Evolutionary conservation across 64 coral and sea anemone genomes (phyloP).

Genomic region (Astreopora myriophthalma): DNA sequence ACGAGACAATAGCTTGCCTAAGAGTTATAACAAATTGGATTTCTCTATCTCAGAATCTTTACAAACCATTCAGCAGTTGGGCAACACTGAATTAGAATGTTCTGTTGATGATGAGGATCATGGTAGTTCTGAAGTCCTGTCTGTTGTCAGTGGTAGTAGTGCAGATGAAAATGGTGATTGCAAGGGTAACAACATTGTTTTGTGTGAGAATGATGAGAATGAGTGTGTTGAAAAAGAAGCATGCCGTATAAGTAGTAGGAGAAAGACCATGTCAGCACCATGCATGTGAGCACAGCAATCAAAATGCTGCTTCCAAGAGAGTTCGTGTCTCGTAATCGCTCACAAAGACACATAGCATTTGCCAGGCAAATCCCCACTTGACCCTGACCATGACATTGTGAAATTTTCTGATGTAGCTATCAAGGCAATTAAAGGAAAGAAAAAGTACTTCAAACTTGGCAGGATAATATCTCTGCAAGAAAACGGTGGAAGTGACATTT

Average conservation of each 20-base stretch:
- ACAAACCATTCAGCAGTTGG: not conserved
- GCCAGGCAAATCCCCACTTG: not conserved
- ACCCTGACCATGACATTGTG: not conserved
- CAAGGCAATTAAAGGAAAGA: not conserved
- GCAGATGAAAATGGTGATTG: not conserved
- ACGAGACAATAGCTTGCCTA: not conserved
- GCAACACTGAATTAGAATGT: not conserved
- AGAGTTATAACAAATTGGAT: not conserved
- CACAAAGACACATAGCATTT: not conserved
- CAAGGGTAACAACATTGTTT: not conserved
- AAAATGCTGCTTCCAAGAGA: not conserved
- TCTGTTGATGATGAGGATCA: not conserved
- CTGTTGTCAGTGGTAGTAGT: not conserved
- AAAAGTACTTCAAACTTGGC: not conserved
- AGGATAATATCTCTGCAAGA: not conserved
- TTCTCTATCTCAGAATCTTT: not conserved
- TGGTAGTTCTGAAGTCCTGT: not conserved
- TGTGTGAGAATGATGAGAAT: not conserved
- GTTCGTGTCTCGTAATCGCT: not conserved
- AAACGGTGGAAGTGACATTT: not conserved
- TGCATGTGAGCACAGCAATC: not conserved
- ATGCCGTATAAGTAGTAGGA: not conserved
- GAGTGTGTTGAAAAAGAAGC: not conserved
- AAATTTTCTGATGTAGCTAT: constrained; percentile 1
- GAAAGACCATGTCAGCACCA: not conserved